phyloP scores from a whole-genome alignment of 2,888 invertebrate species.

The Lasioglossum malachurum region DNA sequence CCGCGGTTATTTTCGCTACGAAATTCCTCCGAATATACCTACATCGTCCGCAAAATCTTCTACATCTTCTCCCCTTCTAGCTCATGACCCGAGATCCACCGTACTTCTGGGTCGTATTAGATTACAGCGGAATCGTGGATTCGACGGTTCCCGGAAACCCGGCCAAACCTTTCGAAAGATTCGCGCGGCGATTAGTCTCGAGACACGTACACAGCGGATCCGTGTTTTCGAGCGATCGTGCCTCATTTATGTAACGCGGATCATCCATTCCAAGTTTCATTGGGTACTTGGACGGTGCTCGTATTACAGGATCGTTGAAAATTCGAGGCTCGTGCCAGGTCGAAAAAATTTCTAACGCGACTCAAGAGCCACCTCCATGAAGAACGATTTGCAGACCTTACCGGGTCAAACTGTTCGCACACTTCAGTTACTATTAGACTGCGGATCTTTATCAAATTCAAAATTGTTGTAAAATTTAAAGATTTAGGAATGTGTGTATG shows the following conservation, averaged over 20 bases:
- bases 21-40: conserved; percentile 84
- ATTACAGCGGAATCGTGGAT: conserved; percentile 57
- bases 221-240: conserved; percentile 15
- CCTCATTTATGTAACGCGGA: conserved; percentile 64
- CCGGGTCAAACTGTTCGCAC: not conserved
- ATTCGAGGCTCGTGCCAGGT: conserved; percentile 36
- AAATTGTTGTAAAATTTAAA: too few relatives aligned
- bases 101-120: conserved; percentile 62
- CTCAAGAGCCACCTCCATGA: not conserved
- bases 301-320: conserved; percentile 27
- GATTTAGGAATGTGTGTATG: too few relatives aligned
- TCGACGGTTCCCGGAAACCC: conserved; percentile 25
- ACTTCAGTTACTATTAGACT: too few relatives aligned
- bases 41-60: conserved; percentile 80
- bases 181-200: conserved; percentile 50
- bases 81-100: conserved; percentile 54
- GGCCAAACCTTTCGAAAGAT: conserved; percentile 53
- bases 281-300: conserved; percentile 46
- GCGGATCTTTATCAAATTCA: too few relatives aligned
- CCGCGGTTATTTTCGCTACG: conserved; percentile 82
- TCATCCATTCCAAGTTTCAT: conserved; percentile 63
- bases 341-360: not conserved
- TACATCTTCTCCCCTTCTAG: conserved; percentile 57
- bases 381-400: not conserved
- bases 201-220: conserved; percentile 3